Percentiles rank a stretch among this genome's conserved stretches.
Conservation (phyloP, 2,888 invertebrate species). For the Stenurella melanura region DNA sequence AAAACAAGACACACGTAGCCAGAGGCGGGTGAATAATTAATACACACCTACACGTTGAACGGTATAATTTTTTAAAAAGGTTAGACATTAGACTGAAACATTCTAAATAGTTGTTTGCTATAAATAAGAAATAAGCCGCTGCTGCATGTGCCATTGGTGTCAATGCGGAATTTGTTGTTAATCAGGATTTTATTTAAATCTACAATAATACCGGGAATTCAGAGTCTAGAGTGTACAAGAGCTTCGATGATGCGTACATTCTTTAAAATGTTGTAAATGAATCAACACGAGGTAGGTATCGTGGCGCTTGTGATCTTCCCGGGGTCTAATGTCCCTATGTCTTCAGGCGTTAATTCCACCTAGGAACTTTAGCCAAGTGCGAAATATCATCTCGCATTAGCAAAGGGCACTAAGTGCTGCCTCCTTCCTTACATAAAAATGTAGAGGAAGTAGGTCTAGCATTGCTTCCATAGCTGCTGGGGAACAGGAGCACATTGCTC, state of each 20-base stretch:
- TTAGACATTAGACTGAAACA: not conserved
- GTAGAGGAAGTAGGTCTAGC: too few relatives aligned
- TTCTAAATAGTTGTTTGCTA: not conserved
- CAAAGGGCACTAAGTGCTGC: too few relatives aligned
- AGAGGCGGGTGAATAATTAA: not conserved
- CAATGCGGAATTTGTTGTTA: not conserved
- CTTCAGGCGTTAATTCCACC: too few relatives aligned
- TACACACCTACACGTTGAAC: not conserved
- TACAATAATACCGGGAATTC: not conserved
- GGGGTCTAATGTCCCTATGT: too few relatives aligned
- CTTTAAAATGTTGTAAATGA: not conserved
- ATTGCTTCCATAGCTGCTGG: too few relatives aligned
- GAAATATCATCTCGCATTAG: too few relatives aligned
- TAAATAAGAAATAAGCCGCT: not conserved
- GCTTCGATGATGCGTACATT: not conserved
- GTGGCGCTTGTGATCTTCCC: too few relatives aligned
- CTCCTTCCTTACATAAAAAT: too few relatives aligned
- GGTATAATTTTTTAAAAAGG: conserved; percentile 1
- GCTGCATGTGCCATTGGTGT: not conserved
- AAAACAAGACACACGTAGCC: not conserved
- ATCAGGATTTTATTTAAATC: not conserved
- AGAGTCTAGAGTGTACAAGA: not conserved
- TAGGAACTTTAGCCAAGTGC: too few relatives aligned
- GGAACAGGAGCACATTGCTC: too few relatives aligned
- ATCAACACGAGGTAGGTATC: not conserved